A percentile compares a stretch with the other conserved stretches of the same genome.
phyloP scores from a whole-genome alignment of 2,113 vertebrate species.

The Aleadryas rufinucha region DNA sequence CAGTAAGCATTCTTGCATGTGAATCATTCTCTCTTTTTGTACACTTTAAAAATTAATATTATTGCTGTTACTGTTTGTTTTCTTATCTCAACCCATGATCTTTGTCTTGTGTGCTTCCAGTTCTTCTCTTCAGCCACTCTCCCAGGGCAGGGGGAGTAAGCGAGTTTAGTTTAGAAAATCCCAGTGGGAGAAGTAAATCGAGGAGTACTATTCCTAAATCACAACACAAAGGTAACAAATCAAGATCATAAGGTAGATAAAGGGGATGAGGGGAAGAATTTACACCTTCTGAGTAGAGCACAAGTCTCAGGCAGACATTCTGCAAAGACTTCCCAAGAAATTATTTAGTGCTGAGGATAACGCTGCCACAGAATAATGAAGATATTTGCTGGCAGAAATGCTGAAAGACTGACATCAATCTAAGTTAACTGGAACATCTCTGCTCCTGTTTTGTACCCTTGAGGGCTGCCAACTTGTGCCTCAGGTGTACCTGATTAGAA shows the following conservation, averaged over 20 bases:
- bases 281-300: background rate
- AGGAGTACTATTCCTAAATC: background rate
- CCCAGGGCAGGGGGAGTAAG: background rate
- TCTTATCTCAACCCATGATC: background rate
- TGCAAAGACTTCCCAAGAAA: constrained; percentile 29
- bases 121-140: background rate
- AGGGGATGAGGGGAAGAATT: background rate
- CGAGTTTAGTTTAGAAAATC: background rate
- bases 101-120: background rate
- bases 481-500: constrained; percentile 21
- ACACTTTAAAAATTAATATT: background rate
- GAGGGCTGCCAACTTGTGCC: constrained; percentile 19
- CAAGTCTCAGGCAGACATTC: constrained; percentile 11
- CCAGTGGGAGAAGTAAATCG: background rate
- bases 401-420: constrained; percentile 56
- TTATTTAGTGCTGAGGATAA: constrained; percentile 52
- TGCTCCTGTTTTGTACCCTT: background rate
- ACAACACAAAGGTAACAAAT: background rate
- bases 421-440: constrained; percentile 41
- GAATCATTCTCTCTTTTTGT: background rate
- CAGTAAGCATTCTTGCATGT: background rate
- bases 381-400: constrained; percentile 43
- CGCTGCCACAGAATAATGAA: constrained; percentile 28
- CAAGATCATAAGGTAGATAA: background rate
- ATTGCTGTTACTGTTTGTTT: background rate